phyloP scores from a whole-genome alignment of 2,888 invertebrate species.

The Yponomeuta cagnagella region DNA sequence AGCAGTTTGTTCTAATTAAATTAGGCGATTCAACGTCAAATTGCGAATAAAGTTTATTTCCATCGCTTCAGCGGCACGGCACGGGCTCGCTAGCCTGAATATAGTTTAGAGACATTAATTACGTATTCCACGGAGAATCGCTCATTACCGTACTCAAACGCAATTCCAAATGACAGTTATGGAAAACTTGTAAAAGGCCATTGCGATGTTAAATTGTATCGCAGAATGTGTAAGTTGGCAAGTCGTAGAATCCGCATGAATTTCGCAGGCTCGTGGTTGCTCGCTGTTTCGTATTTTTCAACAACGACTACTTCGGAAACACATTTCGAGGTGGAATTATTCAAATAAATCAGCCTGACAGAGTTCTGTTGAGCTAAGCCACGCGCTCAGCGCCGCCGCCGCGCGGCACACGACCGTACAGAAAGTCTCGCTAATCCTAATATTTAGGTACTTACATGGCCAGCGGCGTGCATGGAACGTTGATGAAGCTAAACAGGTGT shows the following conservation, averaged over 20 bases:
- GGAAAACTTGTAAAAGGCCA: neutral
- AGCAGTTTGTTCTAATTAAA: too few relatives aligned
- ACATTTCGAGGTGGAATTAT: constrained; percentile 1
- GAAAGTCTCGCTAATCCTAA: too few relatives aligned
- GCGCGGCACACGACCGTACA: neutral
- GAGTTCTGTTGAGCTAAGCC: neutral
- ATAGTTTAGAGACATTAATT: too few relatives aligned
- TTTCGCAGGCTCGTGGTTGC: neutral
- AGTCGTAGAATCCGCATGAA: neutral
- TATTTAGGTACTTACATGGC: too few relatives aligned
- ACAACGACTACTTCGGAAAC: neutral
- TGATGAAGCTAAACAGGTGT: too few relatives aligned
- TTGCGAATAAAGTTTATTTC: too few relatives aligned
- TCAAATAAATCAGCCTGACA: constrained; percentile 1
- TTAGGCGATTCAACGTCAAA: too few relatives aligned
- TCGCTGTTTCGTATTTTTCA: neutral
- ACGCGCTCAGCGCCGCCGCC: neutral
- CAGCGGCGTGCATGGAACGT: too few relatives aligned
- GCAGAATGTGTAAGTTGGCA: neutral
- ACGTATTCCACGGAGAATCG: too few relatives aligned
- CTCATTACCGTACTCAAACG: too few relatives aligned
- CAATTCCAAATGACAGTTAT: neutral
- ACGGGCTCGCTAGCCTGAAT: too few relatives aligned
- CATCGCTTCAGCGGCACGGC: too few relatives aligned
- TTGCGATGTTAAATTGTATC: neutral